A percentile compares a stretch with the other conserved stretches of the same genome.
phyloP scores from a whole-genome alignment of 2,797 vertebrate genomes.

The Liparis tanakae region DNA sequence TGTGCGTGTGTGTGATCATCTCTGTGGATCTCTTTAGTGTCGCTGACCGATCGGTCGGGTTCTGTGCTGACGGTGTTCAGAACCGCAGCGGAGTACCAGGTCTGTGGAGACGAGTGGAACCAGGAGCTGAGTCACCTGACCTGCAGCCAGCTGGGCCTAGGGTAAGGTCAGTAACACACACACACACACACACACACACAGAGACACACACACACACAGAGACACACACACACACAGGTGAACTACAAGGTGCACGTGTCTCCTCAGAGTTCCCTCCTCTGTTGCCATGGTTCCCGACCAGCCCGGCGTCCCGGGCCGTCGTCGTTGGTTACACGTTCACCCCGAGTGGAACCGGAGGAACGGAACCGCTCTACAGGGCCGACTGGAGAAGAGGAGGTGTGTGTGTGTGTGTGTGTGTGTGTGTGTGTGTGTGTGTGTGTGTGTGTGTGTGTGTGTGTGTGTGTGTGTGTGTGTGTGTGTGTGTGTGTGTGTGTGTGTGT shows the following conservation, averaged over 20 bases:
- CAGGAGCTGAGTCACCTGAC: conserved; percentile 87
- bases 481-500: background rate
- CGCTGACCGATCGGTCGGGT: conserved; percentile 79
- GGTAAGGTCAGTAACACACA: conserved; percentile 94
- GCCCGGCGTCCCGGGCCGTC: conserved; percentile 68
- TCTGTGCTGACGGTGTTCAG: conserved; percentile 85
- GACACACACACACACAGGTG: conserved; percentile 23
- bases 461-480: background rate
- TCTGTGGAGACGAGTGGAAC: conserved; percentile 94
- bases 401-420: too few species aligned
- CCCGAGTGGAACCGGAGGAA: conserved; percentile 85
- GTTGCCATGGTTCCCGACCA: conserved; percentile 77
- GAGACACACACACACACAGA: conserved; percentile 17
- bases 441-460: too few species aligned
- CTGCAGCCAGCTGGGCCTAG: conserved; percentile 95
- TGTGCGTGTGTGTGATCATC: too few species aligned
- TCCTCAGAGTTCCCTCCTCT: conserved; percentile 73
- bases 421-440: too few species aligned
- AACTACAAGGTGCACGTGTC: background rate
- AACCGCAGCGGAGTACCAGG: conserved; percentile 86
- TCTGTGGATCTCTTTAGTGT: conserved; percentile 75
- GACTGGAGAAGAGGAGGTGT: conserved; percentile 86
- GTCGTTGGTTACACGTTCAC: conserved; percentile 89
- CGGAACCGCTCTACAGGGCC: conserved; percentile 84
- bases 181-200: conserved; percentile 31